phyloP scores from a whole-genome alignment of 2,888 invertebrate species.

The Phengaris arion region DNA sequence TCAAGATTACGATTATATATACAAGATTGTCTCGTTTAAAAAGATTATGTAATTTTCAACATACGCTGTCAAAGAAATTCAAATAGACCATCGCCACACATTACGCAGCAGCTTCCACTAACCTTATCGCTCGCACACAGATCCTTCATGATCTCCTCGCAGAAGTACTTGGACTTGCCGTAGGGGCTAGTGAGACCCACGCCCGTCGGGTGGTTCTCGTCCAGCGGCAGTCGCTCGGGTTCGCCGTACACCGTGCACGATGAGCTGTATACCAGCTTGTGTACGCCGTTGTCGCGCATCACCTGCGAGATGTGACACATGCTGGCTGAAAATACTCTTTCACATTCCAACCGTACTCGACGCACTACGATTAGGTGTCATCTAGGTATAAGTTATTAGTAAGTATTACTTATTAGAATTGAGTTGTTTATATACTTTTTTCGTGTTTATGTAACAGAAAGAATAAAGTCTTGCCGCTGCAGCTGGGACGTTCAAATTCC shows the following conservation, averaged over 20 bases:
- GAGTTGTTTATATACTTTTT: too few species aligned
- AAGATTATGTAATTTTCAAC: too few species aligned
- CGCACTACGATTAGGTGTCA: too few species aligned
- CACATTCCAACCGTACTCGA: not conserved
- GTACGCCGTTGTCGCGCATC: slow-evolving; percentile 86
- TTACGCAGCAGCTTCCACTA: not conserved
- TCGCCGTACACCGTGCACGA: slow-evolving; percentile 97
- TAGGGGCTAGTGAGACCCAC: slow-evolving; percentile 91
- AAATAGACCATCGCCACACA: too few species aligned
- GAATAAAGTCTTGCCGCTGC: too few species aligned
- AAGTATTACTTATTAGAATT: too few species aligned
- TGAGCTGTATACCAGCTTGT: slow-evolving; percentile 89
- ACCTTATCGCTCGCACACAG: slow-evolving; percentile 88
- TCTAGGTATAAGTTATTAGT: too few species aligned
- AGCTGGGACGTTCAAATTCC: too few species aligned
- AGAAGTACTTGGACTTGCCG: slow-evolving; percentile 95
- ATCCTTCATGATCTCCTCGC: slow-evolving; percentile 95
- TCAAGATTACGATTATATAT: too few species aligned
- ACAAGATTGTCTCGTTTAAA: too few species aligned
- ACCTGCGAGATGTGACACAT: slow-evolving; percentile 70
- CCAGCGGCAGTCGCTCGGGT: slow-evolving; percentile 90
- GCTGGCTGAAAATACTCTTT: not conserved
- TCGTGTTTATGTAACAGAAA: too few species aligned
- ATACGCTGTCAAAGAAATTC: too few species aligned
- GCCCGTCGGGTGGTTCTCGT: slow-evolving; percentile 91